Base-by-base conservation (phyloP, 2,797 vertebrate genomes). In the Macrochelys suwanniensis region DNA sequence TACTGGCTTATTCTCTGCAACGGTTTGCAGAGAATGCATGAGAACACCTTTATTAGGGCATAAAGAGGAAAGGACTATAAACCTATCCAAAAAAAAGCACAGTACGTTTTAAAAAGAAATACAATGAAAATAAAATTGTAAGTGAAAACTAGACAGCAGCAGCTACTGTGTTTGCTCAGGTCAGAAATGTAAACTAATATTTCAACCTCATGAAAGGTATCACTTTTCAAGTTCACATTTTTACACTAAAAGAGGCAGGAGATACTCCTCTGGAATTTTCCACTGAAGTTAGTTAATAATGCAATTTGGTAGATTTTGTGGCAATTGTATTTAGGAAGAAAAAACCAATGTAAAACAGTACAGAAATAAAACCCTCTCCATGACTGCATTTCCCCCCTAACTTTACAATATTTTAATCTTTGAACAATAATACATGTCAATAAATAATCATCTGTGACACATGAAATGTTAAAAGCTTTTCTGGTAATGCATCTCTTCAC, bases 401-500 rank as follows among this genome's bases (percentile, higher is more conserved):
- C 82, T 87, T 79, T 33, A 80, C 4, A n/a, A 85, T 80, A 83
- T 11, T 49, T 89, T 88, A 82, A 71, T 92, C 90, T 84, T 94
- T 37, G 82, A 84, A 74, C 57, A 89, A 50, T 49, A 1, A 0
- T 54, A 85, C 1, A 0, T 57, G 74, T 89, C 80, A 45, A 79
- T 59, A 97, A 97, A 88, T 90, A 91, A 89, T 84, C 87, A 95
- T 81, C 86, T 45, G 79, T 0, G 0, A 92, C 94, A 92, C 3
- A 7, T 7, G 92, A 90, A 84, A 80, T 57, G 53, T 49, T 79
- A 61, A 95, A 85, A 95, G 88, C 23, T 0, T 96, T 95, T 80
- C 85, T 53, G 15, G 51, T 65, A 89, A 93, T 91, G 79, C 78
- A 61, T 45, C 80, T 95, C 95, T 96, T 87, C 93, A 93, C 81